A percentile compares a stretch with the other conserved stretches of the same genome.
Conservation (phyloP, 1,140 invertebrate species). For the Diuraphis noxia region DNA sequence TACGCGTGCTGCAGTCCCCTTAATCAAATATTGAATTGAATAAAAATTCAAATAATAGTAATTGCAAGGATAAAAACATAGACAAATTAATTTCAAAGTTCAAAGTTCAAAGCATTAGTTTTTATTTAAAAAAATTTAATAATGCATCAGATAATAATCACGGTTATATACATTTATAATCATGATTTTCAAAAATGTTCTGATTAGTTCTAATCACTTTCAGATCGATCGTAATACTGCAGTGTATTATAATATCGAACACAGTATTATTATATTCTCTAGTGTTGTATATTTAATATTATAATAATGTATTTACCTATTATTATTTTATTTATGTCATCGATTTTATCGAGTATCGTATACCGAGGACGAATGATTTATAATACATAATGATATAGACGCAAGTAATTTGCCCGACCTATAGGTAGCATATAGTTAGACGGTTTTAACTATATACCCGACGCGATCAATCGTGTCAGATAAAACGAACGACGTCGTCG, state of each 20-base stretch:
- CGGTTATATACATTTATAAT: neutral
- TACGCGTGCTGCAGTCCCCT: too few species aligned
- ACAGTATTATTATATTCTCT: neutral
- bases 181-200: neutral
- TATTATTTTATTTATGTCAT: constrained; percentile 12
- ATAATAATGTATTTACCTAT: neutral
- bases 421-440: neutral
- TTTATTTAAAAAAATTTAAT: too few species aligned
- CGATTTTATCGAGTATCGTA: neutral
- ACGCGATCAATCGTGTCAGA: constrained; percentile 24
- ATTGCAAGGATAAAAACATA: too few species aligned
- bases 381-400: constrained; percentile 5
- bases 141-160: too few species aligned
- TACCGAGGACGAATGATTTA: constrained; percentile 20
- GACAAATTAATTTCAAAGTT: neutral
- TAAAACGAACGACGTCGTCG: neutral
- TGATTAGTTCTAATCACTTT: too few species aligned
- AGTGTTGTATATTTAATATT: neutral
- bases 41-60: too few species aligned
- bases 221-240: neutral
- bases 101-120: neutral
- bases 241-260: neutral
- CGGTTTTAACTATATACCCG: neutral
- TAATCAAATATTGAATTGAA: neutral
- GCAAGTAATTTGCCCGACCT: constrained; percentile 16